Conservation (phyloP, 2,888 invertebrate genomes). For the Podotricha telesiphe region DNA sequence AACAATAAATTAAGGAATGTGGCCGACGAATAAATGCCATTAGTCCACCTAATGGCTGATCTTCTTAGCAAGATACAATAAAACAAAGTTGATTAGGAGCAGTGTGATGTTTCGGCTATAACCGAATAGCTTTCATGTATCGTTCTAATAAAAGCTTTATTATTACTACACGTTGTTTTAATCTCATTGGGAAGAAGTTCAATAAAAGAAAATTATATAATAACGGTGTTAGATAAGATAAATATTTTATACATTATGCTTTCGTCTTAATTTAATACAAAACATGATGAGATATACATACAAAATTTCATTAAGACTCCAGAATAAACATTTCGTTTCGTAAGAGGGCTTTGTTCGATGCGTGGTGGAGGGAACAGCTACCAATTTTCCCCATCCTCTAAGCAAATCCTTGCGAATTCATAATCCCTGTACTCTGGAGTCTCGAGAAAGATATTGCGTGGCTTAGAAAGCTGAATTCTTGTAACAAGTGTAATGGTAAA, state of each 20-base stretch:
- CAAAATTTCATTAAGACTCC: constrained; percentile 57
- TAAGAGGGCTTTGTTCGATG: constrained; percentile 62
- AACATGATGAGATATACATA: constrained; percentile 37
- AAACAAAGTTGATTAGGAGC: constrained; percentile 66
- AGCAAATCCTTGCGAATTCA: constrained; percentile 75
- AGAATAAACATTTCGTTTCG: constrained; percentile 59
- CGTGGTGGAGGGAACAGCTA: constrained; percentile 74
- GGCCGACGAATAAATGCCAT: constrained; percentile 61
- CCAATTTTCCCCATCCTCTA: constrained; percentile 72
- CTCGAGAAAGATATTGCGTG: constrained; percentile 52
- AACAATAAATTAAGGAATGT: constrained; percentile 42
- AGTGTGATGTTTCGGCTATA: constrained; percentile 55
- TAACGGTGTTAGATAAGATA: constrained; percentile 15
- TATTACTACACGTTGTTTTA: constrained; percentile 59
- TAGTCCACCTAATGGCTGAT: constrained; percentile 57
- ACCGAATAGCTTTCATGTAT: constrained; percentile 54
- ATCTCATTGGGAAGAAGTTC: constrained; percentile 57
- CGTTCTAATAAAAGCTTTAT: constrained; percentile 67
- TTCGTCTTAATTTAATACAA: constrained; percentile 28
- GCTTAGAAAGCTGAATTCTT: constrained; percentile 27
- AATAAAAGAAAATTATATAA: constrained; percentile 46
- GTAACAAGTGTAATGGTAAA: constrained; percentile 22
- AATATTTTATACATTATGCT: neutral
- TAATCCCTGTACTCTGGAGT: constrained; percentile 69
- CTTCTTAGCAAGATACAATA: constrained; percentile 56